Conservation (phyloP, 2,888 invertebrate genomes). For the Drosophila mimica region DNA sequence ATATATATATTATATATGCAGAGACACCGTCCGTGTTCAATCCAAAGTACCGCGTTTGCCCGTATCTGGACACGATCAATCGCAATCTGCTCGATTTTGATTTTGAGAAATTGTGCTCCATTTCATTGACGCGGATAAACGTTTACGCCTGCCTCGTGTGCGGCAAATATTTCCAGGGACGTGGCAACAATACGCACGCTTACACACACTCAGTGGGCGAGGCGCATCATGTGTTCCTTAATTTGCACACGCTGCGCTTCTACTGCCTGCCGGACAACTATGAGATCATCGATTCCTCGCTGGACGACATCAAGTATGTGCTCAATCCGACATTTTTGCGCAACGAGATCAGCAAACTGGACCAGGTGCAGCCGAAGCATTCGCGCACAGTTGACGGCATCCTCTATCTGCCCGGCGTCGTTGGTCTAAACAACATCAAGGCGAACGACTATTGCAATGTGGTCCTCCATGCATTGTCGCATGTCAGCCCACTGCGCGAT, state of each 20-base stretch:
- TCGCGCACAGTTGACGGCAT: constrained; percentile 97
- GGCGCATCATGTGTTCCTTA: constrained; percentile 98
- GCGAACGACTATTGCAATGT: constrained; percentile 99
- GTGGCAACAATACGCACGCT: constrained; percentile 99
- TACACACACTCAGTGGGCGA: constrained; percentile 99
- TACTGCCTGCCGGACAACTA: constrained; percentile 99
- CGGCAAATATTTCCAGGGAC: constrained; percentile 98
- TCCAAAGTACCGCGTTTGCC: constrained; percentile 90
- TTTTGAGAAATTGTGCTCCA: constrained; percentile 99
- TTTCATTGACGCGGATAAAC: constrained; percentile 98
- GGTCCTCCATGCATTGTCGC: constrained; percentile 96
- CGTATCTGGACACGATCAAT: constrained; percentile 99
- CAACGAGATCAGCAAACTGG: constrained; percentile 92
- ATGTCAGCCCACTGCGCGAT: constrained; percentile 96
- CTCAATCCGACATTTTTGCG: constrained; percentile 97
- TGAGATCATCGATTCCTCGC: constrained; percentile 98
- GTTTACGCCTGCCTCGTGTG: constrained; percentile 99
- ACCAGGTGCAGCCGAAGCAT: constrained; percentile 89
- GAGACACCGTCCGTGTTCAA: constrained; percentile 85
- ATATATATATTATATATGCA: constrained; percentile 4
- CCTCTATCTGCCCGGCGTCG: constrained; percentile 98
- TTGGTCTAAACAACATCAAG: constrained; percentile 99
- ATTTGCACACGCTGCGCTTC: constrained; percentile 97
- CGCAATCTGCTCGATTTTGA: constrained; percentile 98
- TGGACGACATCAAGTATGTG: constrained; percentile 99